phyloP scores from a whole-genome alignment of 2,888 invertebrate genomes.

The Synanthedon vespiformis region DNA sequence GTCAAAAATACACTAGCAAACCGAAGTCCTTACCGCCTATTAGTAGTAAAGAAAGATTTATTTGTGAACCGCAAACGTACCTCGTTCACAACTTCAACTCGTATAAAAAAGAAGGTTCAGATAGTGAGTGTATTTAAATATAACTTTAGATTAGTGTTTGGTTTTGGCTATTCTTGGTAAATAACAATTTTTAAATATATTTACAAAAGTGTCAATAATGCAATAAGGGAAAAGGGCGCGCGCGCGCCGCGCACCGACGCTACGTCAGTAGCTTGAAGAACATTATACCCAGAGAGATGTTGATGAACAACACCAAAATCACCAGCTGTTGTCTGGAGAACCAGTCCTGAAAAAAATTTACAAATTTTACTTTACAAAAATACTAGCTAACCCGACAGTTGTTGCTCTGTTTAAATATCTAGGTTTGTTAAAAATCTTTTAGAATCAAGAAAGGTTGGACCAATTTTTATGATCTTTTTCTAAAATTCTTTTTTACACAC shows the following conservation, averaged over 20 bases:
- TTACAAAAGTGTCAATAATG: conserved; percentile 37
- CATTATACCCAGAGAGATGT: conserved; percentile 94
- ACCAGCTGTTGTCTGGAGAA: conserved; percentile 95
- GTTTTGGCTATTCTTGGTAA: conserved; percentile 39
- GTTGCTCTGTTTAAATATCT: too few species aligned
- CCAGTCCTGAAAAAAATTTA: conserved; percentile 82
- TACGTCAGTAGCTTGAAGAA: conserved; percentile 96
- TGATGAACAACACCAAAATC: conserved; percentile 92
- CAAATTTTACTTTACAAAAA: too few species aligned
- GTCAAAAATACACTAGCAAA: conserved; percentile 58
- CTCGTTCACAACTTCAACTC: conserved; percentile 32
- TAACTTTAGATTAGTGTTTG: conserved; percentile 33
- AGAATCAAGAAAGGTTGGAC: too few species aligned
- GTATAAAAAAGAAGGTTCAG: conserved; percentile 31
- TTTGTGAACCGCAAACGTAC: conserved; percentile 22
- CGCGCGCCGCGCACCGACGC: conserved; percentile 72
- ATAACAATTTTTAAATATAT: conserved; percentile 26
- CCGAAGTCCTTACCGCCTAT: conserved; percentile 43
- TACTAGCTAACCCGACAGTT: too few species aligned
- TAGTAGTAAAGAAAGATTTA: conserved; percentile 34
- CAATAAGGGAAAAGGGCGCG: conserved; percentile 32
- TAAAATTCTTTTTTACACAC: too few species aligned
- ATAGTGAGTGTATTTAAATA: conserved; percentile 20
- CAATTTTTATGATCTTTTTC: too few species aligned
- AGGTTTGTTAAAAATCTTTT: too few species aligned